phyloP scores from a whole-genome alignment of 2,113 vertebrate genomes.

The Trematomus loennbergii region DNA sequence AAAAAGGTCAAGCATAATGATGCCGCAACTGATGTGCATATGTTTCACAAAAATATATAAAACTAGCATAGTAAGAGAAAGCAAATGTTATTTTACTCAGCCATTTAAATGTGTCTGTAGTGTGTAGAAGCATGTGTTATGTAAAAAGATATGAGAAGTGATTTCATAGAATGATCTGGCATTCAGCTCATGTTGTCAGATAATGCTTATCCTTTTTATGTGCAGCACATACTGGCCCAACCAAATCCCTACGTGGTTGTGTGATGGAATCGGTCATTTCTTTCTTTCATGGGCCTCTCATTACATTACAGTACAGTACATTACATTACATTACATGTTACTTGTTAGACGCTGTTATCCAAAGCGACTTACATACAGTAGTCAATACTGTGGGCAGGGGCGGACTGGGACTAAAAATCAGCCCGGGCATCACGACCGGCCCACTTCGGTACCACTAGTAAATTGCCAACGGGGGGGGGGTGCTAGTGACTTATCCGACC shows the following conservation, averaged over 20 bases:
- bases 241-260: background rate
- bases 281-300: background rate
- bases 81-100: background rate
- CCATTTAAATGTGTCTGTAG: background rate
- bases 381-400: too few relatives aligned
- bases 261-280: background rate
- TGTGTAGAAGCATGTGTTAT: constrained; percentile 4
- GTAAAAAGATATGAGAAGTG: constrained; percentile 13
- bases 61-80: background rate
- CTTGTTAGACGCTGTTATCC: too few relatives aligned
- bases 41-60: background rate
- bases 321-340: too few relatives aligned
- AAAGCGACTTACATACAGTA: too few relatives aligned
- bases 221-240: background rate
- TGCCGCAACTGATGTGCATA: background rate
- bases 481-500: too few relatives aligned
- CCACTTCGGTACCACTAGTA: too few relatives aligned
- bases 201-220: background rate
- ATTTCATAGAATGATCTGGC: constrained; percentile 12
- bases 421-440: too few relatives aligned
- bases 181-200: background rate
- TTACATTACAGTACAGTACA: too few relatives aligned
- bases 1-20: too few relatives aligned
- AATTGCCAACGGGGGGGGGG: too few relatives aligned
- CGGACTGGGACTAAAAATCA: too few relatives aligned